Evolutionary conservation across 2,113 vertebrate genomes (phyloP).

Genomic region (Protobothrops flavoviridis): DNA sequence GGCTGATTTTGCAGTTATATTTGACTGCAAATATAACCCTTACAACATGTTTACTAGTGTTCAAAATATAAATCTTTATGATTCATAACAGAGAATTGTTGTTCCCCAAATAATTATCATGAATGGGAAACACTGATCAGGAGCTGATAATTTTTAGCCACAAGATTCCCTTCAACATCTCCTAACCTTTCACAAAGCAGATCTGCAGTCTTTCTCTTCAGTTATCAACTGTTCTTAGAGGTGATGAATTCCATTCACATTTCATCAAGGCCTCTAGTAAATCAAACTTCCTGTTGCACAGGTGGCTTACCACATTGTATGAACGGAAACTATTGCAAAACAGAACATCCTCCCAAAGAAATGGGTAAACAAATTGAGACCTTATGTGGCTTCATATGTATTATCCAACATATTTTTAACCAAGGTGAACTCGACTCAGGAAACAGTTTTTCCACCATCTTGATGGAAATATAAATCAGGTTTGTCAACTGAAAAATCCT

Average conservation of each 20-base stretch:
- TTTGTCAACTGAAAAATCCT: background rate
- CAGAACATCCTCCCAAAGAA: conserved; percentile 41
- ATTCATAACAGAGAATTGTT: background rate
- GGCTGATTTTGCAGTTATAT: background rate
- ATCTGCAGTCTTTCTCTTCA: conserved; percentile 1
- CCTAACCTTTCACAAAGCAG: background rate
- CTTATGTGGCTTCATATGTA: conserved; percentile 17
- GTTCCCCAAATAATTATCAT: background rate
- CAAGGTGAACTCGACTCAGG: conserved; percentile 3
- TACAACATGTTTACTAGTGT: background rate
- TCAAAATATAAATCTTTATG: background rate
- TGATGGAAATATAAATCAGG: conserved; percentile 16
- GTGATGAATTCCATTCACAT: conserved; percentile 21
- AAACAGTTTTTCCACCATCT: conserved; percentile 22
- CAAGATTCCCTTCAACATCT: background rate
- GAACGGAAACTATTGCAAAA: conserved; percentile 39
- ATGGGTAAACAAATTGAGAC: conserved; percentile 23
- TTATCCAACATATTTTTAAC: conserved; percentile 59
- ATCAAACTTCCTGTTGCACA: conserved; percentile 14
- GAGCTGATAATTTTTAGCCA: background rate
- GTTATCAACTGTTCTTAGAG: conserved; percentile 4
- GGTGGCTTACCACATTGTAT: conserved; percentile 32
- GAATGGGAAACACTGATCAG: background rate
- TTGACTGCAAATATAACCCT: background rate
- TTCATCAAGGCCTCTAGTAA: conserved; percentile 4